Base-by-base conservation (phyloP, 2,797 vertebrate genomes). In the Selene dorsalis region DNA sequence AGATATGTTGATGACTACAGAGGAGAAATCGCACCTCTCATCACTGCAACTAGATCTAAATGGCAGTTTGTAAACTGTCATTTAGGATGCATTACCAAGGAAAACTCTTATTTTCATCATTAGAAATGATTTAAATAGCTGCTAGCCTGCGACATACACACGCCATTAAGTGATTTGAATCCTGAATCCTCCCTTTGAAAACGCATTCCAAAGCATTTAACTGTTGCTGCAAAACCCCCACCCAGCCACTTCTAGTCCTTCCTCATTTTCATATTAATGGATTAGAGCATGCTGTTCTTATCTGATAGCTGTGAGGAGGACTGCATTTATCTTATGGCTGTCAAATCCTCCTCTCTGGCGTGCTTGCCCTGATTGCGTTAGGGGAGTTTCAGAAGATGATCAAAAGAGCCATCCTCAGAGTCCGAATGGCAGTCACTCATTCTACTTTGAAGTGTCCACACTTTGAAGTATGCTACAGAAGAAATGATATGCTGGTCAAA, bases 231-330 rank as follows among this genome's bases (percentile, higher is more conserved):
- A 71, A 48, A 85, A 69, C 87, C 83, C 73, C 75, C 80, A 77
- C 80, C 85, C 75, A 71, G 77, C 74, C 74, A 73, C 80, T 86
- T 71, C 74, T 59, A 43, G 71, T 80, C 85, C 85, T 80, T 69
- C 86, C 85, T 92, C 87, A 92, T 93, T 93, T 92, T 92, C 90
- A 93, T 93, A 93, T 93, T 92, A 93, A 93, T 92, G 89, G 90
- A 90, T 93, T 91, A 91, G 82, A 84, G 88, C 89, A 87, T 82
- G 87, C 92, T 87, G 88, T 56, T 92, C 91, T 93, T 94, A 94
- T 95, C 93, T 93, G 92, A 93, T 93, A 90, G 91, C 88, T 89
- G 84, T 83, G 85, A 93, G 91, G 92, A 91, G 89, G 91, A 85
- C 90, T 91, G 87, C 90, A 91, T 94, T 94, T 93, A 94, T 94